Percentiles rank a stretch among this genome's conserved stretches.
Evolutionary conservation across 2,797 vertebrate species (phyloP).

Genomic region (Phrynocephalus vlangalii): DNA sequence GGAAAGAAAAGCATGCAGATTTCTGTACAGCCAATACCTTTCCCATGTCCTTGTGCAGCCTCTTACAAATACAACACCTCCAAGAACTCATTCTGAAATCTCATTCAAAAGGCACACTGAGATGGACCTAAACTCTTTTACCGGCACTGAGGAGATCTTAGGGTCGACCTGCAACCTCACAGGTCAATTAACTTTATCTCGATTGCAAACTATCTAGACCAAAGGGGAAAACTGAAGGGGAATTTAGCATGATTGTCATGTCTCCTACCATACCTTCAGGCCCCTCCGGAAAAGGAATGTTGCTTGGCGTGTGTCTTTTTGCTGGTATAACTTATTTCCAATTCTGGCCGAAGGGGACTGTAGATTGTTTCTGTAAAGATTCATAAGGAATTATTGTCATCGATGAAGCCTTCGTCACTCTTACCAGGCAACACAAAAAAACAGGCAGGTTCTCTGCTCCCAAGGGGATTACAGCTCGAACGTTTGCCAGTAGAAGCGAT

Average conservation of each 20-base stretch:
- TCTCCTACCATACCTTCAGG: constrained; percentile 85
- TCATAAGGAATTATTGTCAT: not conserved
- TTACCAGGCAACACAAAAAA: too few relatives aligned
- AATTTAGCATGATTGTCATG: not conserved
- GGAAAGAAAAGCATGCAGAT: not conserved
- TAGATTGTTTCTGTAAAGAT: constrained; percentile 75
- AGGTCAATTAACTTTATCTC: not conserved
- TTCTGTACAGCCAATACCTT: not conserved
- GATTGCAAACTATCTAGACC: not conserved
- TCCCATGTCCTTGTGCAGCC: not conserved
- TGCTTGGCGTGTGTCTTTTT: constrained; percentile 92
- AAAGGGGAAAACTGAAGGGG: not conserved
- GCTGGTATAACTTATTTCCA: constrained; percentile 82
- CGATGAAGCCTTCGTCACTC: not conserved
- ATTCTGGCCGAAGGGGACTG: constrained; percentile 76
- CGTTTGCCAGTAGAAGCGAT: not conserved
- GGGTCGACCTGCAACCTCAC: too few relatives aligned
- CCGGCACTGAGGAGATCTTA: not conserved
- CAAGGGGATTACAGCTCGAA: not conserved
- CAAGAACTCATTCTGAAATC: not conserved
- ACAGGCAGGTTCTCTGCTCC: not conserved
- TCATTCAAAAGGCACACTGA: not conserved
- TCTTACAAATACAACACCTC: not conserved
- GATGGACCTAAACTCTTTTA: not conserved
- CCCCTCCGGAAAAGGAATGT: constrained; percentile 94